Evolutionary conservation across 1,140 invertebrate species (phyloP).

Genomic region (Macrocentrus cingulum): DNA sequence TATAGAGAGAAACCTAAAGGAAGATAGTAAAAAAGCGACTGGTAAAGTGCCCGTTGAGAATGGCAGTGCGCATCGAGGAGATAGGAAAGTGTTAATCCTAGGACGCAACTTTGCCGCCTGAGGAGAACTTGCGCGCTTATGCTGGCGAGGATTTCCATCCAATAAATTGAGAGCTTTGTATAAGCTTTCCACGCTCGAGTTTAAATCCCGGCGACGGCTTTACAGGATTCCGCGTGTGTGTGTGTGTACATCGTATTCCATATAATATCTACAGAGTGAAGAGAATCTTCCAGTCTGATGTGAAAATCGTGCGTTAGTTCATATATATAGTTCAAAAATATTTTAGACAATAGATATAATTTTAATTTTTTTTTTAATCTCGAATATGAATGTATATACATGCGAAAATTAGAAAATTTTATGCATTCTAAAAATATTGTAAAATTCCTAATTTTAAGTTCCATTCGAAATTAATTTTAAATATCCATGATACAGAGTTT

Average conservation of each 20-base stretch:
- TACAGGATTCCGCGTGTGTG: constrained; percentile 33
- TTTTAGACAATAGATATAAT: too few relatives aligned
- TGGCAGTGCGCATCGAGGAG: constrained; percentile 48
- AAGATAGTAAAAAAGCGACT: constrained; percentile 13
- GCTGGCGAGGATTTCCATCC: constrained; percentile 57
- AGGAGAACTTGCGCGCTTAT: constrained; percentile 56
- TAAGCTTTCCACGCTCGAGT: constrained; percentile 60
- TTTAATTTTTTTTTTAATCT: too few relatives aligned
- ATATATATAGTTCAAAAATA: too few relatives aligned
- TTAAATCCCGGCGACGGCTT: constrained; percentile 54
- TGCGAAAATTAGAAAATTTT: too few relatives aligned
- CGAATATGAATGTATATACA: too few relatives aligned
- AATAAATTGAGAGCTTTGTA: constrained; percentile 61
- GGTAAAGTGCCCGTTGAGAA: constrained; percentile 38
- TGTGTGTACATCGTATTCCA: constrained; percentile 13
- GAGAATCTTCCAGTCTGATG: not conserved
- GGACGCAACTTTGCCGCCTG: constrained; percentile 54
- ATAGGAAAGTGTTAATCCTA: constrained; percentile 61
- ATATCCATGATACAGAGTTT: too few relatives aligned
- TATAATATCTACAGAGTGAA: constrained; percentile 10
- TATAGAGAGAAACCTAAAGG: constrained; percentile 15
- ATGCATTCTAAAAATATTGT: too few relatives aligned
- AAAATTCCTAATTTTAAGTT: too few relatives aligned
- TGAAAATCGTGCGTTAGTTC: constrained; percentile 13
- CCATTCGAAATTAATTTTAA: too few relatives aligned